These are phyloP conservation scores for Ophioderma brevispina DNA, from an alignment of 35 echinoderm and acorn worm genomes.

Conservation along the genomic window DNA sequence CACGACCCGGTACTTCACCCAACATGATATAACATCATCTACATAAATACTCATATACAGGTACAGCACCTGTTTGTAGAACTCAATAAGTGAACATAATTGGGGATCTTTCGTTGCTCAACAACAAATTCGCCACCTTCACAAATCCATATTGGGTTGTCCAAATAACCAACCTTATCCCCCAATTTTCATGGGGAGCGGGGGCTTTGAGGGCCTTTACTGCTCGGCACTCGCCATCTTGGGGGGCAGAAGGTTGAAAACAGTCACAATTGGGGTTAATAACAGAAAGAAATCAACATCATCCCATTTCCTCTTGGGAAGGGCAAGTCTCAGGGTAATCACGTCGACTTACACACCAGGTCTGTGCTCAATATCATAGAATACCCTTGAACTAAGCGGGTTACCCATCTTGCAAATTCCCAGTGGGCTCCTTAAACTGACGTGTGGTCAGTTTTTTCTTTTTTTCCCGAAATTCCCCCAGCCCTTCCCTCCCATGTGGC, in stretches of 20 bases:
- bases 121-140: not conserved
- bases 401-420: not conserved
- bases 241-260: not conserved
- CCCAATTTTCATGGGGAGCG: not conserved
- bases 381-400: not conserved
- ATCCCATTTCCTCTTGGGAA: not conserved
- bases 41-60: not conserved
- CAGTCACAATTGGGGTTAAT: not conserved
- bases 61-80: not conserved
- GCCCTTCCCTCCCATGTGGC: too few species aligned
- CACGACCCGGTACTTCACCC: constrained; percentile 27
- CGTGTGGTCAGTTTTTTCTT: too few species aligned
- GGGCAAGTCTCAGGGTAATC: not conserved
- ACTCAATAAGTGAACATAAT: not conserved
- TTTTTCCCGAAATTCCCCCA: too few species aligned
- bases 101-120: not conserved
- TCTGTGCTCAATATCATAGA: not conserved
- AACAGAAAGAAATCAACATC: not conserved
- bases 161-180: not conserved
- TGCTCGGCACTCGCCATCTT: not conserved
- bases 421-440: not conserved
- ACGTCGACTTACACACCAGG: not conserved
- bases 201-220: not conserved
- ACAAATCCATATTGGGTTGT: not conserved
- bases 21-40: constrained; percentile 52